A percentile compares a stretch with the other conserved stretches of the same genome.
phyloP scores from a whole-genome alignment of 2,797 vertebrate species.

The Danio tinwini region DNA sequence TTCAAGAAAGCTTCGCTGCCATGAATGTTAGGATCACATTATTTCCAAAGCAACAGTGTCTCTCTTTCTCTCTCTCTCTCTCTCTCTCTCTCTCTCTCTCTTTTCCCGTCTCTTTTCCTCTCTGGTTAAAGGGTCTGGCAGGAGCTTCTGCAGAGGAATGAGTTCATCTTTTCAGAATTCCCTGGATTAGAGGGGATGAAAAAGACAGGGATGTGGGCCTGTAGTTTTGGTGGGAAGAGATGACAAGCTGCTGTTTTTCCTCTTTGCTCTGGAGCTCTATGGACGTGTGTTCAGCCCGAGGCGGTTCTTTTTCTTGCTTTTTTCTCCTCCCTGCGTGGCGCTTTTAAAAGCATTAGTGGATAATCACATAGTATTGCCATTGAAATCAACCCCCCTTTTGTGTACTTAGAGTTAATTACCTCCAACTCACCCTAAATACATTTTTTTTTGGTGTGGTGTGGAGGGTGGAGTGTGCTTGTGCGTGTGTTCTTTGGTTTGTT shows the following conservation, averaged over 20 bases:
- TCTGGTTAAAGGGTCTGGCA: slow-evolving; percentile 57
- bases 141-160: slow-evolving; percentile 63
- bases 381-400: slow-evolving; percentile 71
- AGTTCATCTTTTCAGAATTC: slow-evolving; percentile 76
- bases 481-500: slow-evolving; percentile 1
- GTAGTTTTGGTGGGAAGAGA: slow-evolving; percentile 73
- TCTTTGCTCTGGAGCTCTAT: slow-evolving; percentile 63
- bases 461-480: slow-evolving; percentile 1
- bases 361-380: slow-evolving; percentile 73
- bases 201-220: slow-evolving; percentile 71
- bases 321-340: slow-evolving; percentile 64
- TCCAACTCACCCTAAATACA: slow-evolving; percentile 64
- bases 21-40: slow-evolving; percentile 43
- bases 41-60: slow-evolving; percentile 44
- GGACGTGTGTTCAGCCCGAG: slow-evolving; percentile 68
- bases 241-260: slow-evolving; percentile 68
- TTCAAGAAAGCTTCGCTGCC: slow-evolving; percentile 55
- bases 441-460: slow-evolving; percentile 48
- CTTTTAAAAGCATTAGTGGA: slow-evolving; percentile 78
- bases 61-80: slow-evolving; percentile 60
- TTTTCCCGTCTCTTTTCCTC: slow-evolving; percentile 60
- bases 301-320: slow-evolving; percentile 65
- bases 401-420: slow-evolving; percentile 71
- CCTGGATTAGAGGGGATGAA: slow-evolving; percentile 74
- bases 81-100: slow-evolving; percentile 48